Evolutionary conservation across 2,113 vertebrate species (phyloP), one percentile per base, ranked within the genome.

Genomic region (Perccottus glenii): DNA sequence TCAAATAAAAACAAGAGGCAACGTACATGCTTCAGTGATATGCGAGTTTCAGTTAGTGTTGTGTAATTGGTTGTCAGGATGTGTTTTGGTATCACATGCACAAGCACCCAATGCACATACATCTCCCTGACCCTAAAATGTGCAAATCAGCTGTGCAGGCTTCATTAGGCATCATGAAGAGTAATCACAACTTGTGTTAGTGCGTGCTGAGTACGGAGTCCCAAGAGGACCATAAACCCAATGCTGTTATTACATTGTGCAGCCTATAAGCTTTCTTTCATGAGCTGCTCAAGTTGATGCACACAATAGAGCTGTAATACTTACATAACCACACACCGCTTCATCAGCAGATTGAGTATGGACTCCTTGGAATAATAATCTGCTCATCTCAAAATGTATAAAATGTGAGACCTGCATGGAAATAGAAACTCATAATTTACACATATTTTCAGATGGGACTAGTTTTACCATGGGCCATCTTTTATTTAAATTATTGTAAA

Each of bases 141-240:
- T 65, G 45, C 11, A 16, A 74, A 78, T 85, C 76, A 82, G 81
- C 83, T 78, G 4, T 60, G 60, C 2, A 48, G 61, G 77, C 63
- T 87, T 87, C 67, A 84, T 88, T 87, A 82, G 49, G 67, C 19
- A 66, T 69, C 60, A 65, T 60, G 67, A 70, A 66, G 63, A 78
- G 77, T 79, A 79, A 88, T 84, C 72, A 65, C 69, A 73, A 55
- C 42, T 43, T 73, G 64, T 66, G 66, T 50, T 42, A 42, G 42
- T 60, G 64, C 69, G 58, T 63, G 56, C 70, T 78, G 66, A 64
- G 64, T 59, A 55, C 46, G 8, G 27, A 43, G 60, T 51, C 80
- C 65, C 65, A 35, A 35, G 64, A 51, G 84, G 10, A 71, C 70
- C 70, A 83, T 83, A 82, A 77, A 64, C 40, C 53, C 51, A 12